Evolutionary conservation across 2,113 vertebrate species (phyloP).

Genomic region (Chlamydotis undulata): DNA sequence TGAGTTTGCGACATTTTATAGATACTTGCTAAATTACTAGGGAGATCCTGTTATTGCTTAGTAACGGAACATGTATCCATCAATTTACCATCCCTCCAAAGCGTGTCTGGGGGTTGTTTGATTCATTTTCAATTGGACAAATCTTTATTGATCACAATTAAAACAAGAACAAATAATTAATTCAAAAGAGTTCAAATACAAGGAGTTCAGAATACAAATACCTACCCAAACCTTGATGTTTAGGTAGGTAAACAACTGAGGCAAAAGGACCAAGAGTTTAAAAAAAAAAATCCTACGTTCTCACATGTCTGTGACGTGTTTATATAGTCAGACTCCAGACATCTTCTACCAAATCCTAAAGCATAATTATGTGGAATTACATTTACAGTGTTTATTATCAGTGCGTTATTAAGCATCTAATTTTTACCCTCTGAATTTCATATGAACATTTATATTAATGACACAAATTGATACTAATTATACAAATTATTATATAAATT

Average conservation of each 20-base stretch:
- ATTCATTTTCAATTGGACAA: background rate
- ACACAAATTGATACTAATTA: background rate
- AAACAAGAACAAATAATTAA: background rate
- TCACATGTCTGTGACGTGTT: fast-evolving
- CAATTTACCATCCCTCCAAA: background rate
- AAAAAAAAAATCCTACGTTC: background rate
- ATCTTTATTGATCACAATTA: background rate
- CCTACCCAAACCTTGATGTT: background rate
- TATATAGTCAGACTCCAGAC: background rate
- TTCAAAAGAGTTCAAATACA: background rate
- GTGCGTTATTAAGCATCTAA: background rate
- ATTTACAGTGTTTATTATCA: background rate
- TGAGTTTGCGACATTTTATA: too few relatives aligned
- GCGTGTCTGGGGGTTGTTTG: fast-evolving
- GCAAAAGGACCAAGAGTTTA: background rate
- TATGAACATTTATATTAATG: background rate
- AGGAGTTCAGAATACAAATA: background rate
- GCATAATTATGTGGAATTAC: background rate
- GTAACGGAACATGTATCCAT: background rate
- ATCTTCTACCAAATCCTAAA: background rate
- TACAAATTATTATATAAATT: background rate
- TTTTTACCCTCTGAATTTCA: background rate
- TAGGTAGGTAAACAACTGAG: background rate
- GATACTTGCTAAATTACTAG: background rate
- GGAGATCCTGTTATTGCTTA: background rate